Evolutionary conservation across 1,140 invertebrate genomes (phyloP).

Genomic region (Hestina assimilis): DNA sequence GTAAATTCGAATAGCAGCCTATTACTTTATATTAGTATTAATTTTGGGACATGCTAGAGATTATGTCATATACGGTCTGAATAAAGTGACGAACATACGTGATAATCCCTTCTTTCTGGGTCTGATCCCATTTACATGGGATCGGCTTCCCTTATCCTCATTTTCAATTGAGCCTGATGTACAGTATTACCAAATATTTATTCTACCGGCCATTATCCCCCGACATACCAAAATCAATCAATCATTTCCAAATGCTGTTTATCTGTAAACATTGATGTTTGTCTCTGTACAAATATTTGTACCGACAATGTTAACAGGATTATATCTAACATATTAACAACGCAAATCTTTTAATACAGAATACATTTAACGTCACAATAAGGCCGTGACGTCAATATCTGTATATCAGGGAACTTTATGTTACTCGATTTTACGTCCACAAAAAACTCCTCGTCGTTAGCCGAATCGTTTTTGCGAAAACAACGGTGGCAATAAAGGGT

Average conservation of each 20-base stretch:
- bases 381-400: constrained; percentile 49
- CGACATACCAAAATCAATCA: not conserved
- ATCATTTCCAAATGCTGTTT: not conserved
- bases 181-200: too few species aligned
- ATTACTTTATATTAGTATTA: too few species aligned
- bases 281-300: not conserved
- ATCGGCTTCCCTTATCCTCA: too few species aligned
- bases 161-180: too few species aligned
- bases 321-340: not conserved
- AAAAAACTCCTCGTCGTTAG: constrained; percentile 57
- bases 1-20: too few species aligned
- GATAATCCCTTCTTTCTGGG: too few species aligned
- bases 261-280: not conserved
- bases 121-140: too few species aligned
- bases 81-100: too few species aligned
- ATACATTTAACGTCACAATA: constrained; percentile 31
- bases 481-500: constrained; percentile 69
- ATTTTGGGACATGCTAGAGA: too few species aligned
- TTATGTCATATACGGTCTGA: too few species aligned
- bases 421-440: constrained; percentile 65
- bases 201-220: not conserved
- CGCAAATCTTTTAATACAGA: constrained; percentile 6
- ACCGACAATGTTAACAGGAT: not conserved
- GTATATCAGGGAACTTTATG: constrained; percentile 63
- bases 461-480: constrained; percentile 70